phyloP scores from a whole-genome alignment of 1,140 invertebrate species.

The Magallana gigas region DNA sequence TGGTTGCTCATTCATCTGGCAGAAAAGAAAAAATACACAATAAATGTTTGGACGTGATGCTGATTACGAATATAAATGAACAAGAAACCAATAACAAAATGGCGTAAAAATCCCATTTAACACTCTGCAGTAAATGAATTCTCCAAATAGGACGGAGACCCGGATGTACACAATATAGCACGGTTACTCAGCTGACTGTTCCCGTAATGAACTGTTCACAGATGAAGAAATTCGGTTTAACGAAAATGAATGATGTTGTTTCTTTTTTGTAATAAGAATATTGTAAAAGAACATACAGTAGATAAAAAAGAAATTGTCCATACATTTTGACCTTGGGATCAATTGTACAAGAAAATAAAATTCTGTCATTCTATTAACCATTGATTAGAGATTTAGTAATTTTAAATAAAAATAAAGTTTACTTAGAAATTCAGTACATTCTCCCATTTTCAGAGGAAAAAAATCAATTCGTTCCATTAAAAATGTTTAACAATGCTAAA shows the following conservation, averaged over 20 bases:
- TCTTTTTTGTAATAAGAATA: background rate
- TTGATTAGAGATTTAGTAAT: too few relatives aligned
- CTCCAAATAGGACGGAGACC: background rate
- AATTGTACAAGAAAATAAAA: too few relatives aligned
- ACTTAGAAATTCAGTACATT: too few relatives aligned
- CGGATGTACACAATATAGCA: background rate
- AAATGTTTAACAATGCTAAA: too few relatives aligned
- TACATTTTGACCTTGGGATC: background rate
- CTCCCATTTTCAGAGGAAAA: too few relatives aligned
- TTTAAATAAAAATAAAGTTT: too few relatives aligned
- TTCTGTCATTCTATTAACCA: too few relatives aligned
- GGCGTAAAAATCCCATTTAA: slow-evolving; percentile 20
- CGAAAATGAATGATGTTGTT: slow-evolving; percentile 16
- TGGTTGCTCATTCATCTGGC: background rate
- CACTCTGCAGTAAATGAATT: background rate
- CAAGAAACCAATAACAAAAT: slow-evolving; percentile 10
- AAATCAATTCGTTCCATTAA: too few relatives aligned
- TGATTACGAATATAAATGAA: slow-evolving; percentile 14
- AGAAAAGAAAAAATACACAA: background rate
- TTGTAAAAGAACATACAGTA: background rate
- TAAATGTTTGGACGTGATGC: background rate
- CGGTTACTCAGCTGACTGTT: background rate
- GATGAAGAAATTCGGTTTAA: slow-evolving; percentile 28
- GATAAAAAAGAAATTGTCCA: background rate
- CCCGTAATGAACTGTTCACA: slow-evolving; percentile 22